These are phyloP conservation scores for Astyanax mexicanus DNA, from an alignment of 2,797 vertebrate species.

Conservation along the genomic window DNA sequence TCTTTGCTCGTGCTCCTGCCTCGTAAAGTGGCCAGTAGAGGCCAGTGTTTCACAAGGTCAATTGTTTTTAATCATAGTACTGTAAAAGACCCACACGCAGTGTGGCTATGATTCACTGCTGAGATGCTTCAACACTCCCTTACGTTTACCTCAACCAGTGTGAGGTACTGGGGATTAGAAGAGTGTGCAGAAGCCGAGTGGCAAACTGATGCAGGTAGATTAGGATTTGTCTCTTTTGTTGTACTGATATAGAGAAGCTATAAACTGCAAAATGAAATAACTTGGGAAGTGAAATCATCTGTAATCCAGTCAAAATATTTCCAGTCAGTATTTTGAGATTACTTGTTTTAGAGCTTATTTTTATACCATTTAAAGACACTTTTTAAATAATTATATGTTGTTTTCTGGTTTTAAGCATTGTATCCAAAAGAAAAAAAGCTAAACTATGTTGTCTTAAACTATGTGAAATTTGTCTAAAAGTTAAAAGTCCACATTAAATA, in stretches of 20 bases:
- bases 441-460: too few relatives aligned
- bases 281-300: too few relatives aligned
- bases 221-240: slow-evolving; percentile 26
- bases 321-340: too few relatives aligned
- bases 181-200: not conserved
- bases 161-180: slow-evolving; percentile 11
- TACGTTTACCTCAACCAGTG: not conserved
- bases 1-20: slow-evolving; percentile 25
- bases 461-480: too few relatives aligned
- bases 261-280: not conserved
- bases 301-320: too few relatives aligned
- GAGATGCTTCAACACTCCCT: slow-evolving; percentile 7
- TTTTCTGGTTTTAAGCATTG: too few relatives aligned
- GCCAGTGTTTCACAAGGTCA: slow-evolving; percentile 25
- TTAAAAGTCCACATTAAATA: too few relatives aligned
- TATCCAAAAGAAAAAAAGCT: too few relatives aligned
- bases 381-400: too few relatives aligned
- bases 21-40: slow-evolving; percentile 27
- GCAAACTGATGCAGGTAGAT: slow-evolving; percentile 18
- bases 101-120: not conserved
- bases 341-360: too few relatives aligned
- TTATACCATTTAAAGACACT: too few relatives aligned
- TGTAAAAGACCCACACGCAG: slow-evolving; percentile 32
- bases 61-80: slow-evolving; percentile 34
- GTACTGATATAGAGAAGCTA: slow-evolving; percentile 25